phyloP scores from a whole-genome alignment of 2,113 vertebrate genomes.

The Bettongia penicillata region DNA sequence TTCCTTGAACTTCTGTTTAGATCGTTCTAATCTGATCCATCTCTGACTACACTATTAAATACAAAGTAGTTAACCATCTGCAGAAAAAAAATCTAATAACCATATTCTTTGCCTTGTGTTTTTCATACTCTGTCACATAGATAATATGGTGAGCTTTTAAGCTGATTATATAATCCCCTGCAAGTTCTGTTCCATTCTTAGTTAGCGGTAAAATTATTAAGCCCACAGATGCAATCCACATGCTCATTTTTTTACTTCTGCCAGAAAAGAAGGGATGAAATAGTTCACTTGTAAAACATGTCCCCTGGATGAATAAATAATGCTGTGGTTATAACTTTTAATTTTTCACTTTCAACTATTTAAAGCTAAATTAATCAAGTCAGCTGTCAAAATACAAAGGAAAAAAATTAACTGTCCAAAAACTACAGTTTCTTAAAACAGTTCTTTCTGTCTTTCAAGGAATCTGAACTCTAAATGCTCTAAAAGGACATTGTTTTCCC shows the following conservation, averaged over 20 bases:
- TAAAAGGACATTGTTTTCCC: conserved; percentile 63
- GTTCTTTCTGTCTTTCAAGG: conserved; percentile 64
- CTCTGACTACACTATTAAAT: conserved; percentile 56
- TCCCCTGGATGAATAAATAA: conserved; percentile 83
- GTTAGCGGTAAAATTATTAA: conserved; percentile 80
- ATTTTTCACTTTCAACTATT: conserved; percentile 77
- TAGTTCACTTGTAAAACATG: conserved; percentile 79
- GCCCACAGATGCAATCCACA: conserved; percentile 65
- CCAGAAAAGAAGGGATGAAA: conserved; percentile 76
- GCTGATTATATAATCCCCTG: conserved; percentile 75
- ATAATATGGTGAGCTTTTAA: conserved; percentile 75
- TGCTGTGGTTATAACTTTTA: conserved; percentile 75
- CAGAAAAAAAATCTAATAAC: conserved; percentile 43
- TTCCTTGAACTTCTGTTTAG: conserved; percentile 61
- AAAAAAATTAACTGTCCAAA: conserved; percentile 78
- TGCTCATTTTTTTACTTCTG: conserved; percentile 68
- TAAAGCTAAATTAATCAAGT: conserved; percentile 79
- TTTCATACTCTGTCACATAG: conserved; percentile 67
- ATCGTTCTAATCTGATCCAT: conserved; percentile 65
- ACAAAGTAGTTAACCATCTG: conserved; percentile 42
- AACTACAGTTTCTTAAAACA: conserved; percentile 70
- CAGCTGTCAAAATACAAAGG: conserved; percentile 74
- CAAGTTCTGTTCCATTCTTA: conserved; percentile 77
- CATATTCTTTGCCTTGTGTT: conserved; percentile 57
- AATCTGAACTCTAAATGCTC: conserved; percentile 52